Conservation (phyloP, 2,113 vertebrate species). For the Nestor notabilis region DNA sequence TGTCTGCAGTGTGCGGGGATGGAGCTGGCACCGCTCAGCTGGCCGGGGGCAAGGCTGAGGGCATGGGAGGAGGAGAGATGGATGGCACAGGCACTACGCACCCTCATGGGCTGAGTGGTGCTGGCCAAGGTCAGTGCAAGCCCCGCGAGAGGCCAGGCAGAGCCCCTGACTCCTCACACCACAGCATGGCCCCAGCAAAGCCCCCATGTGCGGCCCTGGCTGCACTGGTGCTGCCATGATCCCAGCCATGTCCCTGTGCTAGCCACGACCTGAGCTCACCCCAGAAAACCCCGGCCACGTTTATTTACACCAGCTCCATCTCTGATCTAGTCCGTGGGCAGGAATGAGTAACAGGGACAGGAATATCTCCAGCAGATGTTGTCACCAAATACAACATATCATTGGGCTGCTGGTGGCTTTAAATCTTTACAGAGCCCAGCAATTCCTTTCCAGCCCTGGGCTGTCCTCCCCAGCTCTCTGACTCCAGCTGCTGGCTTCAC, state of each 20-base stretch:
- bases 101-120: not conserved
- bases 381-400: conserved; percentile 21
- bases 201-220: not conserved
- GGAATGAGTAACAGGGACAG: conserved; percentile 45
- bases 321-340: not conserved
- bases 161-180: not conserved
- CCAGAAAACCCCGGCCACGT: not conserved
- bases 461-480: not conserved
- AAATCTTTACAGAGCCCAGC: not conserved
- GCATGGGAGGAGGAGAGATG: not conserved
- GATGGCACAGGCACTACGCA: fast-evolving
- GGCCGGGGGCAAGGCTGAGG: not conserved
- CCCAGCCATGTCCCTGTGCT: not conserved
- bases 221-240: not conserved
- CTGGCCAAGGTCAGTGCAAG: not conserved
- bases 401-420: not conserved
- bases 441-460: not conserved
- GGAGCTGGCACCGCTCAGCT: not conserved
- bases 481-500: not conserved
- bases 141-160: not conserved
- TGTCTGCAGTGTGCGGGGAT: fast-evolving
- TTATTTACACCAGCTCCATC: conserved; percentile 23
- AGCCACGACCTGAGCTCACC: not conserved
- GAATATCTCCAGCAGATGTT: conserved; percentile 38
- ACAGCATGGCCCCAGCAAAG: not conserved